These are phyloP conservation scores for Triplophysa bombifrons DNA, from an alignment of 2,797 vertebrate species.

Conservation along the genomic window DNA sequence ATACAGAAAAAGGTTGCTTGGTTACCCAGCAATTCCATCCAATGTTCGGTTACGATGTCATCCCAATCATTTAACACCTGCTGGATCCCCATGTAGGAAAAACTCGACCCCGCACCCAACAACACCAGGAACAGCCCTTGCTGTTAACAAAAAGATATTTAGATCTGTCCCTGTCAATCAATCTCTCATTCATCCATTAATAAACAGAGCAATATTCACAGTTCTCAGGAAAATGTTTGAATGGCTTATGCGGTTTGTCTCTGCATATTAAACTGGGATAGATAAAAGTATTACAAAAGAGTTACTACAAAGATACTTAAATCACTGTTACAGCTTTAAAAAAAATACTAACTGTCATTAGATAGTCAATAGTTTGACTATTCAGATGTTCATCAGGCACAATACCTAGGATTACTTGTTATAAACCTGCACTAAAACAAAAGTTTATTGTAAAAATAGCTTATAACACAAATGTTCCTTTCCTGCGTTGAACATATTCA, in stretches of 20 bases:
- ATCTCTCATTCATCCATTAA: background rate
- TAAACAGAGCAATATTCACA: background rate
- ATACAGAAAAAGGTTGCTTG: slow-evolving; percentile 41
- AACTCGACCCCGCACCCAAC: slow-evolving; percentile 45
- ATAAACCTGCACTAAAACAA: too few relatives aligned
- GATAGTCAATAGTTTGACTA: too few relatives aligned
- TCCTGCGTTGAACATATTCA: background rate
- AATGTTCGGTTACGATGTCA: slow-evolving; percentile 59
- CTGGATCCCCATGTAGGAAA: slow-evolving; percentile 59
- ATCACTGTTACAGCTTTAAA: too few relatives aligned
- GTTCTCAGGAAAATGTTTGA: too few relatives aligned
- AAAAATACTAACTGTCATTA: too few relatives aligned
- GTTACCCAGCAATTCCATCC: slow-evolving; percentile 78
- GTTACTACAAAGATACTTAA: too few relatives aligned
- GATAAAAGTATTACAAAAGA: too few relatives aligned
- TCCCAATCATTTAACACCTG: slow-evolving; percentile 56
- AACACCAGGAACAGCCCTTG: slow-evolving; percentile 56
- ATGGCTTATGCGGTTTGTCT: too few relatives aligned
- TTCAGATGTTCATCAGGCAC: too few relatives aligned
- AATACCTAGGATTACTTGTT: too few relatives aligned
- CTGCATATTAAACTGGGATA: too few relatives aligned
- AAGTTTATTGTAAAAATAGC: background rate
- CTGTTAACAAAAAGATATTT: slow-evolving; percentile 29
- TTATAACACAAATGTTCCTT: background rate
- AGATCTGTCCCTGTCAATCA: background rate